Base-by-base conservation (phyloP, 2,113 vertebrate genomes). In the Crocuta crocuta region DNA sequence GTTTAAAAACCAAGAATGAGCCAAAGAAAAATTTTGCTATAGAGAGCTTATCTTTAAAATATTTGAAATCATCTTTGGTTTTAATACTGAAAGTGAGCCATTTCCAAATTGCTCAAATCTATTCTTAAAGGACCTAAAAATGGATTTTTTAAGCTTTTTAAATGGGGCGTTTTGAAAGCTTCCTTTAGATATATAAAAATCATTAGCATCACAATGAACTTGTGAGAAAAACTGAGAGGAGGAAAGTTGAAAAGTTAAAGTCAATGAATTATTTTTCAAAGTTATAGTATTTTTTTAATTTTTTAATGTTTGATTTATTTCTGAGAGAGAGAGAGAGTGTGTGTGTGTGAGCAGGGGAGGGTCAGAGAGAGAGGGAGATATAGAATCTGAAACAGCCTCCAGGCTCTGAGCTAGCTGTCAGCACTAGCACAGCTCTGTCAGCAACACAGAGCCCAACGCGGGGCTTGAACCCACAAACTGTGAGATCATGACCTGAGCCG, bases 11-110 rank as follows among this genome's bases (percentile, higher is more conserved):
- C 0, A 83, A 61, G 26, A 92, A 48, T 50, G 31, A 76, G 3
- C 12, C 80, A 89, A 89, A 65, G 61, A 81, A 43, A 87, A 50
- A 8, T 76, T 96, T 89, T 78, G 23, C 17, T 74, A 21, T 66
- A 26, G 19, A 74, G 53, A 87, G 24, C 71, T 33, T 24, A 23
- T 81, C 39, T 85, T 90, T 90, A 92, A 92, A 73, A 61, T 85
- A 55, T 70, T 92, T 73, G 10, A 91, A 92, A 63, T 85, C n/a
- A 93, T 80, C 96, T 96, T 97, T 70, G 39, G 48, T 76, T 94
- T 81, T 76, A 95, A 92, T 82, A 94, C 55, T 61, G 43, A 89
- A 95, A 79, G 24, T 94, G 78, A 96, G 21, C 91, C 58, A 87
- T 88, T 95, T 91, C 76, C 74, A 91, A 95, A 55, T 83, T 35